Base-by-base conservation (phyloP, 2,797 vertebrate genomes). In the Sebastes alutus region DNA sequence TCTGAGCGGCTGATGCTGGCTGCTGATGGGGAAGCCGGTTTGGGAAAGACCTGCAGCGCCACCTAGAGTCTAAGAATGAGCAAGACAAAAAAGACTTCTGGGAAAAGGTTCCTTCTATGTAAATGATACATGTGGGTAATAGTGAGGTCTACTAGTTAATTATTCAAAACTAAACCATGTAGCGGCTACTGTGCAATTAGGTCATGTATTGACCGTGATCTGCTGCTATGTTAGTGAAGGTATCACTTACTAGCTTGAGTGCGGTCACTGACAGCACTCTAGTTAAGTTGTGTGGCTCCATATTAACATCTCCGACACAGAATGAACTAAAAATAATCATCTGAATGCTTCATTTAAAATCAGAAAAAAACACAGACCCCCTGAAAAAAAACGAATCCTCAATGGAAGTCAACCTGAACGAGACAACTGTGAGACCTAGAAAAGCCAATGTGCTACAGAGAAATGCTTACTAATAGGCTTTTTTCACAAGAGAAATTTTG, bases 1-100 rank as follows among this genome's bases (percentile, higher is more conserved):
- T 80, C 59, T 59, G 69, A 77, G 70, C 61, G 85, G 88, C 80
- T 89, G 89, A 11, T 72, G 77, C 63, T 83, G 87, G 59, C 63
- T 72, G 59, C 56, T 52, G 73, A 73, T 27, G 30, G 83, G 18
- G 25, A 88, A 86, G 8, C 38, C 60, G 0, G 49, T 35, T 4
- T 72, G 85, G 66, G 83, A 62, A 32, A 74, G 25, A 59, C 46
- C 83, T 35, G 68, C 78, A 78, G 84, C 30, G 13, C 79, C 90
- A 54, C 81, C 83, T 32, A 78, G 80, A 73, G 78, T 38, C 92
- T 93, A 18, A 25, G 23, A 33, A 27, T 1, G 29, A 66, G 14
- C 2, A 42, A 29, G 5, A 71, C 22, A 68, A 9, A 23, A 18
- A 49, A 12, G 12, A 35, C 33, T 32, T 25, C 2, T 11, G 33